A percentile compares a stretch with the other conserved stretches of the same genome.
phyloP scores from a whole-genome alignment of 2,888 invertebrate genomes.

The Nesidiocoris tenuis region DNA sequence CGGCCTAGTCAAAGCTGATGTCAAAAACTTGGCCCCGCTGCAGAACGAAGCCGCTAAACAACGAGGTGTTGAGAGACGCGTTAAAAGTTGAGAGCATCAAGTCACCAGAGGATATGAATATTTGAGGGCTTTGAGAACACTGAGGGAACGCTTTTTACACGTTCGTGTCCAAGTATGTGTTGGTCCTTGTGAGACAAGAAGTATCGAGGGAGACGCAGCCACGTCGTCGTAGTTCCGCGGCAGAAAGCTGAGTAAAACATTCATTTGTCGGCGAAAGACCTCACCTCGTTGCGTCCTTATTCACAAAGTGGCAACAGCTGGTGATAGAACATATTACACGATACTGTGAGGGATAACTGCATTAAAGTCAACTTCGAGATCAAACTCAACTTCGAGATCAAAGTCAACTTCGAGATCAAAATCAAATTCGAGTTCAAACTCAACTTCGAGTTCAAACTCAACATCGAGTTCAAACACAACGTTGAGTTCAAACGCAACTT shows the following conservation, averaged over 20 bases:
- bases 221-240: conserved; percentile 8
- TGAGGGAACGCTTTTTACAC: neutral
- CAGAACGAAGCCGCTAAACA: neutral
- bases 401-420: no score
- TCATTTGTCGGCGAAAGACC: conserved; percentile 33
- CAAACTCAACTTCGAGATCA: no score
- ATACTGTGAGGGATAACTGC: no score
- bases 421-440: no score
- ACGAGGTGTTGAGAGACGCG: neutral
- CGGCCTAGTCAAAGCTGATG: no score
- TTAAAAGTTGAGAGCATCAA: conserved; percentile 29
- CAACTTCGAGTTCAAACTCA: no score
- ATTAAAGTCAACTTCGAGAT: no score
- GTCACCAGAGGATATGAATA: conserved; percentile 27
- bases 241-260: conserved; percentile 38
- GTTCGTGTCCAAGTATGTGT: neutral
- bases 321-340: conserved; percentile 29
- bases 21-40: neutral
- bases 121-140: conserved; percentile 11
- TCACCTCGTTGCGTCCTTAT: neutral
- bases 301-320: conserved; percentile 6
- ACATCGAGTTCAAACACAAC: no score
- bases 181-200: neutral
- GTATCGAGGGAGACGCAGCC: conserved; percentile 6
- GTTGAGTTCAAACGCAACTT: no score